Conservation (phyloP, 2,888 invertebrate genomes). For the Rhamphomyia laevipes region DNA sequence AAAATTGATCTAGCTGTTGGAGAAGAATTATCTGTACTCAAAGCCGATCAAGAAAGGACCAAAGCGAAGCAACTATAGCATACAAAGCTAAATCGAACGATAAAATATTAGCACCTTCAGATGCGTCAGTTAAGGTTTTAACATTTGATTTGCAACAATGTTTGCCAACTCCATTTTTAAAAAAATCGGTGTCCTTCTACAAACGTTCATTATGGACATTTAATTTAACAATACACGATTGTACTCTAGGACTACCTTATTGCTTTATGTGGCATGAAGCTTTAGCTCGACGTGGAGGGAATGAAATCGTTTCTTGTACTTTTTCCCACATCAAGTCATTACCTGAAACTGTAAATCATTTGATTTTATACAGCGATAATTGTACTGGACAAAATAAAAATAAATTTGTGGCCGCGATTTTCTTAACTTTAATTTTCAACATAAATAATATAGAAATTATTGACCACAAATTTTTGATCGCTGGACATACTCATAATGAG, state of each 20-base stretch:
- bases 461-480: conserved; percentile 14
- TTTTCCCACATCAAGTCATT: conserved; percentile 1
- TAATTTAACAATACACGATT: conserved; percentile 12
- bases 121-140: not conserved
- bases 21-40: conserved; percentile 2
- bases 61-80: not conserved
- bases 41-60: not conserved
- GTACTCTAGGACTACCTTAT: conserved; percentile 7
- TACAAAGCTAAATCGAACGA: not conserved
- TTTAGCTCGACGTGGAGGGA: conserved; percentile 13
- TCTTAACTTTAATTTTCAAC: too few relatives aligned
- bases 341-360: conserved; percentile 6
- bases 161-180: conserved; percentile 12
- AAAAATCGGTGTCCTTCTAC: conserved; percentile 11
- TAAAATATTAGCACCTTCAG: conserved; percentile 7
- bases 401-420: conserved; percentile 13
- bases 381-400: conserved; percentile 16
- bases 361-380: conserved; percentile 14
- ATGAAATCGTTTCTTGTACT: conserved; percentile 15
- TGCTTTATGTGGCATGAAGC: conserved; percentile 17
- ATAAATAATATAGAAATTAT: conserved; percentile 10
- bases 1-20: conserved; percentile 12
- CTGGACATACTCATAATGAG: conserved; percentile 13
- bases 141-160: conserved; percentile 15
- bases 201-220: conserved; percentile 14